phyloP scores from a whole-genome alignment of 2,888 invertebrate species.

The Stictocephala bisonia region DNA sequence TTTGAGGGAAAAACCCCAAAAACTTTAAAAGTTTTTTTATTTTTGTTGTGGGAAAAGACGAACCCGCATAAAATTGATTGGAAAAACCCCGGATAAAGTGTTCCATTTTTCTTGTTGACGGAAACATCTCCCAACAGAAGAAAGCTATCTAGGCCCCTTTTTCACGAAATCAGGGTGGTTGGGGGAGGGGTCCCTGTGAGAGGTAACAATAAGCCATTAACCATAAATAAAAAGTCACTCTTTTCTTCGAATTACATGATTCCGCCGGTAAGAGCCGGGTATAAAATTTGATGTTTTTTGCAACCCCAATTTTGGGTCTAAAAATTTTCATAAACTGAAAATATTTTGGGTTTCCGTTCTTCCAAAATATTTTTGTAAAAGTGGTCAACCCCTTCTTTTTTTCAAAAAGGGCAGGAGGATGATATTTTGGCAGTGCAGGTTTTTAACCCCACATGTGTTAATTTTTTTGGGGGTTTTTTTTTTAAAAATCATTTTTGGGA shows the following conservation, averaged over 20 bases:
- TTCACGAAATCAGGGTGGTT: conserved; percentile 89
- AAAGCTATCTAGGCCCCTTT: conserved; percentile 90
- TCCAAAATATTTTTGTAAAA: conserved; percentile 84
- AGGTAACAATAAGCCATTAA: conserved; percentile 79
- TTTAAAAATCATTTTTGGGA: conserved; percentile 76
- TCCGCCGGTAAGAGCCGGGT: conserved; percentile 86
- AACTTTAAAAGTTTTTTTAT: no score
- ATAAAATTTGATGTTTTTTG: conserved; percentile 92
- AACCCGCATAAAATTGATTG: conserved; percentile 94
- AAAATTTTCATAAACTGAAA: conserved; percentile 91
- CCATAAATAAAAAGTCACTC: conserved; percentile 96
- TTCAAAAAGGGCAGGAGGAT: conserved; percentile 88
- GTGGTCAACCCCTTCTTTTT: conserved; percentile 84
- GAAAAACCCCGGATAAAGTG: conserved; percentile 98
- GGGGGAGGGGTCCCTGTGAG: conserved; percentile 96
- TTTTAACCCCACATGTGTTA: conserved; percentile 80
- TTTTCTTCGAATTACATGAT: conserved; percentile 87
- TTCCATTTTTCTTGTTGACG: conserved; percentile 90
- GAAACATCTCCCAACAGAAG: conserved; percentile 95
- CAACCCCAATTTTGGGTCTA: conserved; percentile 87
- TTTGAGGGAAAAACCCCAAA: no score
- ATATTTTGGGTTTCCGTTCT: conserved; percentile 79
- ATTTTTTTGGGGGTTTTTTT: conserved; percentile 87
- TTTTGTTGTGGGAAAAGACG: conserved; percentile 78
- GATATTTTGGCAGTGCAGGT: conserved; percentile 81